Base-by-base conservation (phyloP, 2,888 invertebrate species). In the Tiphia femorata region DNA sequence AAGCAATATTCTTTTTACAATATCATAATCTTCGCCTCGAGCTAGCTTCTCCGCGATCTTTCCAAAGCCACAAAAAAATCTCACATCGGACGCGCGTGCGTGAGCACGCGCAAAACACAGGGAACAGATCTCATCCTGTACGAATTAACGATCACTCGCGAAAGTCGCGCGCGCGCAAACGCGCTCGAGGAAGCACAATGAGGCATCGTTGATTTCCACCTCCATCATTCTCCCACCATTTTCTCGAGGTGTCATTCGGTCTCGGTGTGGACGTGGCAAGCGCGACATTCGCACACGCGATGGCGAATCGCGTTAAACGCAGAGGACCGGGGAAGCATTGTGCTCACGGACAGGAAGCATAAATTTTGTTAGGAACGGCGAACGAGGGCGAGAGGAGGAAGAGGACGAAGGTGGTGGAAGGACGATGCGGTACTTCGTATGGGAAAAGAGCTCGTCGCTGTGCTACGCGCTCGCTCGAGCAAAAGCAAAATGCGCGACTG, bases 301-400 rank as follows among this genome's bases (percentile, higher is more conserved):
- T 41, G 27, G 33, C 33, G 51, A 50, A 48, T 51, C 23, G 37
- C 47, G 16, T 38, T 29, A 35, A n/a, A n/a, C n/a, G n/a, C n/a
- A n/a, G n/a, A n/a, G n/a, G n/a, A 58, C 53, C 54, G 61, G 55
- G 54, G 58, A 59, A 49, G 47, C 64, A 67, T 70, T 73, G 70
- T 64, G 62, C 64, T n/a, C n/a, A 57, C 63, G 64, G 68, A 72
- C 80, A 78, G 80, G 80, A 80, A 80, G 79, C 80, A 79, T 81
- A 80, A 81, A 81, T 80, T 80, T 79, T 62, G 58, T 64, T 50
- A 70, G 73, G 70, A 78, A 73, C 75, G 69, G 75, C 76, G 76
- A 80, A 80, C 78, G 76, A 71, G 75, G 75, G 55, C 42, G 46
- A 58, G 55, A 16, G 54, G 49, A 52, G 42, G 51, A 16, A 44